phyloP scores from a whole-genome alignment of 2,113 vertebrate species.

The Craseonycteris thonglongyai region DNA sequence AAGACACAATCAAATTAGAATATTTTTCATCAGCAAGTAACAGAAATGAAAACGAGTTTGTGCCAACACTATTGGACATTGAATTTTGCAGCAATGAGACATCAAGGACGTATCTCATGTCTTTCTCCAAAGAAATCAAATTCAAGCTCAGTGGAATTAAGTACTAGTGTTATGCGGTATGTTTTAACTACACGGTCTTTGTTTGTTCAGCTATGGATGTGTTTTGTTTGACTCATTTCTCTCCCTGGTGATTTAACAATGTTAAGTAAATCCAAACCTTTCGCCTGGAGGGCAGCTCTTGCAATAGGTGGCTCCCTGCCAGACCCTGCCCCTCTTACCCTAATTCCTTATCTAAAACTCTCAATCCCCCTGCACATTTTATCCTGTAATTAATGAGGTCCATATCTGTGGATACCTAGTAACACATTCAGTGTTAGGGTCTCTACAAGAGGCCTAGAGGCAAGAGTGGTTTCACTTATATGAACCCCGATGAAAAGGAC shows the following conservation, averaged over 20 bases:
- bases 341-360: neutral
- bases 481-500: neutral
- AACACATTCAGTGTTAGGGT: neutral
- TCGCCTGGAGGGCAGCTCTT: neutral
- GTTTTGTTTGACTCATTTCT: constrained; percentile 10
- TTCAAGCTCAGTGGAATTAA: neutral
- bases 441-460: neutral
- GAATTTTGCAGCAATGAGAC: neutral
- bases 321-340: neutral
- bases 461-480: neutral
- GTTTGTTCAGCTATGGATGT: neutral
- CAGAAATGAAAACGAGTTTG: neutral
- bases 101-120: neutral
- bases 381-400: neutral
- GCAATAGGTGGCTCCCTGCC: neutral
- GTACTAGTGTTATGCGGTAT: neutral
- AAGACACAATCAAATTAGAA: neutral
- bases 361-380: neutral
- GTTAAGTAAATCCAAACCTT: neutral
- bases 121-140: neutral
- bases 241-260: constrained; percentile 47
- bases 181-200: neutral
- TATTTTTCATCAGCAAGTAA: neutral
- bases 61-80: neutral
- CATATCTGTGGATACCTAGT: neutral